phyloP scores from a whole-genome alignment of 2,797 vertebrate species.

The Cryptoprocta ferox region DNA sequence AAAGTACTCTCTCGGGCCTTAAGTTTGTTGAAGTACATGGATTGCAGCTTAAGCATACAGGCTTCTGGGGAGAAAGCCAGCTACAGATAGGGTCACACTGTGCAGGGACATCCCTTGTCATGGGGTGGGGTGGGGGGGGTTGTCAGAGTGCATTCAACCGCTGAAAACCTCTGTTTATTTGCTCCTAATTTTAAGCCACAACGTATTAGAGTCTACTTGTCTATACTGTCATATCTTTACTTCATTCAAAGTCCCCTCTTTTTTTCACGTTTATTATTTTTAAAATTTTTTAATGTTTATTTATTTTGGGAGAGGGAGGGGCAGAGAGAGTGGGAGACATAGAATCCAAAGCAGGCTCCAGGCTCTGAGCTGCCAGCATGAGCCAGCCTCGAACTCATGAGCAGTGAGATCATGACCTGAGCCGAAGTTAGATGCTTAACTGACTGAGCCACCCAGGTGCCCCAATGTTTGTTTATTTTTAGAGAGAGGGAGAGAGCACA shows the following conservation, averaged over 20 bases:
- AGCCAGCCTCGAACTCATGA: too few relatives aligned
- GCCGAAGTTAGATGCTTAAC: too few relatives aligned
- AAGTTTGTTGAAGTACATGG: neutral
- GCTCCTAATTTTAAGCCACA: neutral
- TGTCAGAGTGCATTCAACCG: neutral
- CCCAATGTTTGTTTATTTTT: too few relatives aligned
- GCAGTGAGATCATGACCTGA: too few relatives aligned
- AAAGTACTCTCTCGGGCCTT: neutral
- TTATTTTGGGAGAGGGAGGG: too few relatives aligned
- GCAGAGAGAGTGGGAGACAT: too few relatives aligned
- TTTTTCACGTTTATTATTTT: too few relatives aligned
- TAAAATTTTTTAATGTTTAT: too few relatives aligned
- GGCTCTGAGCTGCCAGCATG: too few relatives aligned
- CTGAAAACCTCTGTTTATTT: slow-evolving; percentile 44
- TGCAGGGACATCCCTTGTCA: neutral
- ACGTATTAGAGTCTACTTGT: neutral
- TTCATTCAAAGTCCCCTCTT: neutral
- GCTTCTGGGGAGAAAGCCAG: neutral
- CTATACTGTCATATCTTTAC: neutral
- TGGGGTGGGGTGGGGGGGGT: neutral
- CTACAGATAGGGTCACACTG: neutral
- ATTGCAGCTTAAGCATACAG: neutral
- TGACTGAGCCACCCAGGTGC: too few relatives aligned
- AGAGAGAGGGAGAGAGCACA: too few relatives aligned
- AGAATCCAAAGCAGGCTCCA: too few relatives aligned